Evolutionary conservation across 2,113 vertebrate genomes (phyloP).

Genomic region (Aphyosemion australe): DNA sequence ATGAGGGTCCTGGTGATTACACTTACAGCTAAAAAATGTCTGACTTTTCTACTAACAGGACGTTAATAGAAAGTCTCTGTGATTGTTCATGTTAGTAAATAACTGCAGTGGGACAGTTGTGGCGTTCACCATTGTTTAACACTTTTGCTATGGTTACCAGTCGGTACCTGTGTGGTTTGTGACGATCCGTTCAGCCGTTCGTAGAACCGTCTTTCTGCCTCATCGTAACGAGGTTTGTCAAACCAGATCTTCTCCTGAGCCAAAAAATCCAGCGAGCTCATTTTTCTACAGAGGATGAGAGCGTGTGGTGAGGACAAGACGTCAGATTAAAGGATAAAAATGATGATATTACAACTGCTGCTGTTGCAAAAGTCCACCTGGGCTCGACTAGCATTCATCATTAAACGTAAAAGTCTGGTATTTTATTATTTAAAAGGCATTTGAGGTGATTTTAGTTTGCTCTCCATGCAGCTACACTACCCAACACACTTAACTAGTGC

Average conservation of each 20-base stretch:
- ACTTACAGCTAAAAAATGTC: too few relatives aligned
- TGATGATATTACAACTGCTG: not conserved
- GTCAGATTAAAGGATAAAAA: slow-evolving; percentile 9
- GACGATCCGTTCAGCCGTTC: slow-evolving; percentile 80
- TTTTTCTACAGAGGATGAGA: slow-evolving; percentile 78
- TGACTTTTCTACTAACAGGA: too few relatives aligned
- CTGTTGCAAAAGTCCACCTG: not conserved
- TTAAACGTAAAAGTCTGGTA: not conserved
- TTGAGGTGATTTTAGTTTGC: not conserved
- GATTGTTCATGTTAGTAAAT: too few relatives aligned
- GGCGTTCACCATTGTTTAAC: too few relatives aligned
- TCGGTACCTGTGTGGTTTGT: slow-evolving; percentile 57
- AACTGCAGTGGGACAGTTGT: too few relatives aligned
- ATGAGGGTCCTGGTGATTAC: too few relatives aligned
- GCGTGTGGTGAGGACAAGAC: slow-evolving; percentile 32
- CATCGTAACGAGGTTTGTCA: slow-evolving; percentile 90
- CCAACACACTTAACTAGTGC: slow-evolving; percentile 5
- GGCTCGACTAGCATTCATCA: not conserved
- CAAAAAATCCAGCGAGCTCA: slow-evolving; percentile 83
- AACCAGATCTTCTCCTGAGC: slow-evolving; percentile 94
- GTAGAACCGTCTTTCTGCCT: slow-evolving; percentile 88
- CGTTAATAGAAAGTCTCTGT: too few relatives aligned
- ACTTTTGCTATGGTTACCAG: too few relatives aligned
- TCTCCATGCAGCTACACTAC: not conserved
- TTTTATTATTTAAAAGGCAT: not conserved